A percentile compares a stretch with the other conserved stretches of the same genome.
Evolutionary conservation across 2,113 vertebrate species (phyloP).

Genomic region (Anolis carolinensis): DNA sequence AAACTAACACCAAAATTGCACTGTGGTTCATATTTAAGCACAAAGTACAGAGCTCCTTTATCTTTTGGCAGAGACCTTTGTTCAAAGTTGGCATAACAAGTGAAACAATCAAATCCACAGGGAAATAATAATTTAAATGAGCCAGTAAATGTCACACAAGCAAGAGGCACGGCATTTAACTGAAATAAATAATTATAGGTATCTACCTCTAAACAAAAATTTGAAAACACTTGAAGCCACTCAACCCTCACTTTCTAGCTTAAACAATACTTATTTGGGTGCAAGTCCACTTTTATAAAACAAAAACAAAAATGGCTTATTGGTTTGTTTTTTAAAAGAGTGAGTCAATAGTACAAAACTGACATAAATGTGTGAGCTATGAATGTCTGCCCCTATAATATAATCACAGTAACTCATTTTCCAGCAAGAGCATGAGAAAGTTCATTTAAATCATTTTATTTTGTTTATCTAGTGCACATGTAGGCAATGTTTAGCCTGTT

Average conservation of each 20-base stretch:
- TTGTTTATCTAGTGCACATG: not conserved
- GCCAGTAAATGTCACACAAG: not conserved
- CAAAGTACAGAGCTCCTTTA: not conserved
- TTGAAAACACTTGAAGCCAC: not conserved
- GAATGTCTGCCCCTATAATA: not conserved
- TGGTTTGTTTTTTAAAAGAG: not conserved
- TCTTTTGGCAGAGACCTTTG: not conserved
- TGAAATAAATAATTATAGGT: slow-evolving; percentile 21
- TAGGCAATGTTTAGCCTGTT: not conserved
- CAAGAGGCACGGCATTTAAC: not conserved
- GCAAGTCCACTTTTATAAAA: not conserved
- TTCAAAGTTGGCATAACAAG: not conserved
- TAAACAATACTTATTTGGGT: not conserved
- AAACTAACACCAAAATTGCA: not conserved
- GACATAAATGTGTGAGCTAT: not conserved
- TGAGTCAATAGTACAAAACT: slow-evolving; percentile 8
- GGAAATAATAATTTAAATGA: not conserved
- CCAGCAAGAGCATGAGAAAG: not conserved
- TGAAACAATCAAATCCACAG: not conserved
- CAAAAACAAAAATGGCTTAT: not conserved
- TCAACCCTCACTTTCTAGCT: slow-evolving; percentile 2
- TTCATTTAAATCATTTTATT: not conserved
- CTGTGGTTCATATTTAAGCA: not conserved
- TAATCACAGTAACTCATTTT: not conserved
- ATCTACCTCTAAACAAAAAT: slow-evolving; percentile 17